Percentiles rank a stretch among this genome's conserved stretches.
Conservation (phyloP, 2,797 vertebrate genomes). For the Syngnathus acus region DNA sequence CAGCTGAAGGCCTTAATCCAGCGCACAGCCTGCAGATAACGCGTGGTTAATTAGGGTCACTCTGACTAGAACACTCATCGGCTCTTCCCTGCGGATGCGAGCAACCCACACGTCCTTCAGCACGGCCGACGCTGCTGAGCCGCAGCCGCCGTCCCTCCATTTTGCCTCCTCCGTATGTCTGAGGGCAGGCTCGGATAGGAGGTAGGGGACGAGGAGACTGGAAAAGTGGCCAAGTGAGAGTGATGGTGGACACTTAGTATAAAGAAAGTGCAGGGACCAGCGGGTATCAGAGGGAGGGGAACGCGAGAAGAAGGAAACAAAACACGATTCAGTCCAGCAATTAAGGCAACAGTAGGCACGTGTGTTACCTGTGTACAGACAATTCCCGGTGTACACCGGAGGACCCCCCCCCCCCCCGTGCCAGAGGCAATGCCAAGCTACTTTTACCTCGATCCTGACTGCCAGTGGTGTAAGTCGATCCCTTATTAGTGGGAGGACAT, state of each 20-base stretch:
- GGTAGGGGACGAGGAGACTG: slow-evolving; percentile 29
- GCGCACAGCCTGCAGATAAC: slow-evolving; percentile 66
- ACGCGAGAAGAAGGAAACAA: slow-evolving; percentile 28
- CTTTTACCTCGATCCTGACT: slow-evolving; percentile 50
- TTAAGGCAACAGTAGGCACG: slow-evolving; percentile 48
- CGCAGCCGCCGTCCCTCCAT: slow-evolving; percentile 22
- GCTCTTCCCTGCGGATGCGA: slow-evolving; percentile 54
- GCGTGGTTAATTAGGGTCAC: slow-evolving; percentile 73
- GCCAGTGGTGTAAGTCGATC: slow-evolving; percentile 66
- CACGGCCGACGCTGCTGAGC: slow-evolving; percentile 30
- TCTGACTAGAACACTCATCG: slow-evolving; percentile 56
- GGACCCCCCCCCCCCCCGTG: slow-evolving; percentile 24
- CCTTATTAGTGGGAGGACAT: slow-evolving; percentile 71
- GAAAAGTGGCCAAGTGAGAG: slow-evolving; percentile 23
- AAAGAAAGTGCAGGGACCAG: slow-evolving; percentile 12
- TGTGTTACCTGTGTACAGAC: slow-evolving; percentile 56
- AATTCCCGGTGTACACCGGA: slow-evolving; percentile 47
- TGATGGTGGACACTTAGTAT: slow-evolving; percentile 25
- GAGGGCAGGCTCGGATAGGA: slow-evolving; percentile 34
- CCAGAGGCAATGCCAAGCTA: slow-evolving; percentile 55
- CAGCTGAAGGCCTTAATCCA: slow-evolving; percentile 63
- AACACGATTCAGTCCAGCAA: slow-evolving; percentile 40
- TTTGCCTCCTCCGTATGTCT: slow-evolving; percentile 26
- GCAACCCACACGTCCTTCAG: slow-evolving; percentile 64
- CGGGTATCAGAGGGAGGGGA: slow-evolving; percentile 29